phyloP scores from a whole-genome alignment of 2,888 invertebrate species.

The Operophtera brumata region DNA sequence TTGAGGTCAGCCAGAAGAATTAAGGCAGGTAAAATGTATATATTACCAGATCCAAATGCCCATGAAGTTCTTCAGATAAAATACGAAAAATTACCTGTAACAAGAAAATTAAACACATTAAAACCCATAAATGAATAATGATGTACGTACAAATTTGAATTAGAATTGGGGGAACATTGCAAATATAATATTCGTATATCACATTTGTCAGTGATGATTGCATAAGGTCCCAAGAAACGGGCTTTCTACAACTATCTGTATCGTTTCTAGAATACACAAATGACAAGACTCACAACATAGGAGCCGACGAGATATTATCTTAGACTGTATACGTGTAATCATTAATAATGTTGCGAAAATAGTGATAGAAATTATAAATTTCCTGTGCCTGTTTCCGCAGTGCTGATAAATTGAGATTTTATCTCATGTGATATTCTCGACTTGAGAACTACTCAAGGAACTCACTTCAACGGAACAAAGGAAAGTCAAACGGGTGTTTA shows the following conservation, averaged over 20 bases:
- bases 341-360: slow-evolving; percentile 14
- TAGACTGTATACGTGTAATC: slow-evolving; percentile 15
- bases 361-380: not conserved
- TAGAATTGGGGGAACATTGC: too few relatives aligned
- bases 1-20: not conserved
- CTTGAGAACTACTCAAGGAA: too few relatives aligned
- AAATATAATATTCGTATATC: not conserved
- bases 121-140: not conserved
- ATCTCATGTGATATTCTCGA: not conserved
- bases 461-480: too few relatives aligned
- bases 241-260: not conserved
- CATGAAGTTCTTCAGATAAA: not conserved
- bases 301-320: slow-evolving; percentile 24
- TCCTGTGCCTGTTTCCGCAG: not conserved
- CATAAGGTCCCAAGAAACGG: not conserved
- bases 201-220: not conserved
- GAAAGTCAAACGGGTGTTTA: too few relatives aligned
- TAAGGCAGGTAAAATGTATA: not conserved
- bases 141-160: too few relatives aligned
- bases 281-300: not conserved
- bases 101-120: slow-evolving; percentile 1
- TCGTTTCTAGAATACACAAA: not conserved
- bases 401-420: not conserved
- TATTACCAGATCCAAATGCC: slow-evolving; percentile 2
- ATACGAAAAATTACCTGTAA: slow-evolving; percentile 25